Percentiles rank a stretch among this genome's conserved stretches.
Evolutionary conservation across 2,113 vertebrate species (phyloP).

Genomic region (Burhinus oedicnemus): DNA sequence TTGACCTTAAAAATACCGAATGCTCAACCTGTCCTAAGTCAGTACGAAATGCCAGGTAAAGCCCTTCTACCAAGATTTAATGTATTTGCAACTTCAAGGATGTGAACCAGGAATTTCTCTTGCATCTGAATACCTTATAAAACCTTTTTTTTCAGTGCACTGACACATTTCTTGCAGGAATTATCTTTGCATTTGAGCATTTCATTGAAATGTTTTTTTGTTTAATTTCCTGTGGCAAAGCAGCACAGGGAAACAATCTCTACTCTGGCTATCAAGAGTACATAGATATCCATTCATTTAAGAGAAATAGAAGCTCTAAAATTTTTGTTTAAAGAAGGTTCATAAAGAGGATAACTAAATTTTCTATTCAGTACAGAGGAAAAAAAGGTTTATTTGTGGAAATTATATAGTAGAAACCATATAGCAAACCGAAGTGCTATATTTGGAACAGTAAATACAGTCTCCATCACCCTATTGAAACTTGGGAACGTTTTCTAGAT

Average conservation of each 20-base stretch:
- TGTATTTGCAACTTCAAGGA: neutral
- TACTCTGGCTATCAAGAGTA: neutral
- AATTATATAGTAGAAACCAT: neutral
- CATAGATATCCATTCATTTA: neutral
- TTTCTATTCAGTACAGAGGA: neutral
- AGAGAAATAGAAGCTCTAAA: neutral
- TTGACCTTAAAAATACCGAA: neutral
- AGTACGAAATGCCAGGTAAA: neutral
- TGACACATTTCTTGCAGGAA: neutral
- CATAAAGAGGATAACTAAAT: neutral
- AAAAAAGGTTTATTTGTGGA: constrained; percentile 18
- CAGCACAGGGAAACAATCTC: neutral
- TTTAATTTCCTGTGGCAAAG: neutral
- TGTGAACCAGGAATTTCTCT: neutral
- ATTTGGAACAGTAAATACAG: neutral
- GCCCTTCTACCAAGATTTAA: neutral
- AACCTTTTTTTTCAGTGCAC: neutral
- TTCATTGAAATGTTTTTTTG: neutral
- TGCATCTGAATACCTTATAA: neutral
- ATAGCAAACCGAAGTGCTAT: neutral
- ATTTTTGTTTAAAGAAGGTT: neutral
- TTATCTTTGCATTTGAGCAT: neutral
- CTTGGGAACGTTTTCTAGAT: neutral
- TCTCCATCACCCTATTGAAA: neutral
- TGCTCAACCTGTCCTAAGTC: neutral